phyloP scores from a whole-genome alignment of 1,140 invertebrate genomes.

The Acromyrmex charruanus region DNA sequence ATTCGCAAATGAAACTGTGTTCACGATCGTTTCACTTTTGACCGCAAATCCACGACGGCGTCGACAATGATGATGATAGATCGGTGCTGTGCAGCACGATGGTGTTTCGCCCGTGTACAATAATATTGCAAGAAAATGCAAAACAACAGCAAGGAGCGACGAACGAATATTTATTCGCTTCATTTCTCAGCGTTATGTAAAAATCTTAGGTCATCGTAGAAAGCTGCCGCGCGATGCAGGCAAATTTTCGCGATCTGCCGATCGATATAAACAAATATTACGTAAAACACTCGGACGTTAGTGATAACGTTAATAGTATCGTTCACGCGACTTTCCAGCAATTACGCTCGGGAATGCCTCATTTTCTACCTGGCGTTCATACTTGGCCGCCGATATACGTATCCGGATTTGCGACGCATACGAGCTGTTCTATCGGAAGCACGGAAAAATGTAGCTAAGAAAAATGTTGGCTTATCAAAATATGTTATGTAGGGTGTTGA shows the following conservation, averaged over 20 bases:
- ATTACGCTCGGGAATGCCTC: not conserved
- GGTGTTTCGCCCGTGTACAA: not conserved
- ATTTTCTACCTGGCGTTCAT: constrained; percentile 17
- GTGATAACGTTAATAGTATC: constrained; percentile 47
- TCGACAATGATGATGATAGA: constrained; percentile 6
- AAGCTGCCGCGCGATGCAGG: constrained; percentile 37
- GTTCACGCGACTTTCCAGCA: constrained; percentile 43
- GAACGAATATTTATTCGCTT: constrained; percentile 47
- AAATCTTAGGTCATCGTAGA: constrained; percentile 62
- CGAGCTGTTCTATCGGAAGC: not conserved
- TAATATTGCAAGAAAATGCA: constrained; percentile 25
- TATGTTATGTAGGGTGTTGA: too few species aligned
- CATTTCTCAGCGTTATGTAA: constrained; percentile 58
- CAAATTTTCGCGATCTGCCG: constrained; percentile 32
- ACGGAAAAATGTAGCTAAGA: too few species aligned
- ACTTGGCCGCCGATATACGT: not conserved
- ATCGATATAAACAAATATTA: constrained; percentile 61
- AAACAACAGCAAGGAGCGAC: not conserved
- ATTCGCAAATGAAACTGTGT: constrained; percentile 38
- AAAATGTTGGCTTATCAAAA: too few species aligned
- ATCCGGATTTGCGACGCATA: not conserved
- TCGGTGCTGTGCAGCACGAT: not conserved
- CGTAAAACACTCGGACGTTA: constrained; percentile 8
- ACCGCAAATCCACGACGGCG: constrained; percentile 24
- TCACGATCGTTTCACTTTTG: constrained; percentile 64